Conservation (phyloP, 1,140 invertebrate genomes). For the Oreohelix idahoensis region DNA sequence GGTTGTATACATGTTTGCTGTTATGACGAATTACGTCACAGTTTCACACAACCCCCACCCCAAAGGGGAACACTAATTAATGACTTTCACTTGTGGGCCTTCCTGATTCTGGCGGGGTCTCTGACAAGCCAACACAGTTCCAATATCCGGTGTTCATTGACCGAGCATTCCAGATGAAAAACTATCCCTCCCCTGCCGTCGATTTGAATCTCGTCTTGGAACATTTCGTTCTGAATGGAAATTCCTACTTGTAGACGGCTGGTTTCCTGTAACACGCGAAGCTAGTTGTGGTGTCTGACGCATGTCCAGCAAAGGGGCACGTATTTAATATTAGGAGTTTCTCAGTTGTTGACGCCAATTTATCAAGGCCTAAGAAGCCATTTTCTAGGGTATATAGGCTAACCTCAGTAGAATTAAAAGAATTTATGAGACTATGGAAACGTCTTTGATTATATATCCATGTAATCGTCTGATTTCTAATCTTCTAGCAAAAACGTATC, state of each 20-base stretch:
- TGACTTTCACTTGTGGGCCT: not conserved
- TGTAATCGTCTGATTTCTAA: no score
- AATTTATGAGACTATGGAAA: no score
- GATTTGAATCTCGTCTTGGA: not conserved
- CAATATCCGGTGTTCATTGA: slow-evolving; percentile 10
- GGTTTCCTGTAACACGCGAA: not conserved
- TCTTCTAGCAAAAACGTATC: no score
- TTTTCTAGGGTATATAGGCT: not conserved
- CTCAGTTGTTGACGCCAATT: not conserved
- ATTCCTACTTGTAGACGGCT: not conserved
- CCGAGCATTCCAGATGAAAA: not conserved
- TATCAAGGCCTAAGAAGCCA: not conserved
- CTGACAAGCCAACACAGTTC: not conserved
- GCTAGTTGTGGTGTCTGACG: not conserved
- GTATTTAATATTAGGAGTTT: not conserved
- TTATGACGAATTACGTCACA: not conserved
- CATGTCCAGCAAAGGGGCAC: not conserved
- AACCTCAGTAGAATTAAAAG: not conserved
- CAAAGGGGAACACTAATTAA: not conserved
- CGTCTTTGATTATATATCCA: no score
- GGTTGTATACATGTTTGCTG: not conserved
- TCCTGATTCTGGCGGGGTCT: not conserved
- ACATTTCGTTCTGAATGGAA: slow-evolving; percentile 3
- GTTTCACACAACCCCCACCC: not conserved
- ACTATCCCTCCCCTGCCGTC: not conserved